These are phyloP conservation scores for Phocoena sinus DNA, from an alignment of 2,113 vertebrate species.

Conservation along the genomic window DNA sequence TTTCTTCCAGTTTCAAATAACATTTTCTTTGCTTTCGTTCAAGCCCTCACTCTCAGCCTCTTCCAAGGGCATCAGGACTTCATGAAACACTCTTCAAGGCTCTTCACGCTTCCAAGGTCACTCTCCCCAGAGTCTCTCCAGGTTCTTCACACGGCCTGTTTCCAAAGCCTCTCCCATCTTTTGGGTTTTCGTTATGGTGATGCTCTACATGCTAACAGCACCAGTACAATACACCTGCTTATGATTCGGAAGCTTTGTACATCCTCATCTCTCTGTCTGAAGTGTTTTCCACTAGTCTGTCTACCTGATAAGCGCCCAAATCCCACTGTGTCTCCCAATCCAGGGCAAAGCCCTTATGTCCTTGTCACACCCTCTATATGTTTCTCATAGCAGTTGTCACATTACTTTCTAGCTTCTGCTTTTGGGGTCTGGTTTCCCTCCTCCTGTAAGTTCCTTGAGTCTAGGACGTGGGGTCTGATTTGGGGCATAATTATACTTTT, in stretches of 20 bases:
- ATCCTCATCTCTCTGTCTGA: neutral
- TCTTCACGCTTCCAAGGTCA: neutral
- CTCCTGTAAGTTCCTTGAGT: neutral
- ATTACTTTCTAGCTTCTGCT: neutral
- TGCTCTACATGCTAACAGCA: neutral
- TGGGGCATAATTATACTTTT: neutral
- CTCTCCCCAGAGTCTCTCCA: neutral
- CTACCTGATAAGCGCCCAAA: neutral
- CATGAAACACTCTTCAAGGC: neutral
- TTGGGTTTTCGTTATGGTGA: neutral
- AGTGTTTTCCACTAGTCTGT: neutral
- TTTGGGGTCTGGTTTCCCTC: neutral
- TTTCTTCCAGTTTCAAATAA: neutral
- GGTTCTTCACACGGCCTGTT: neutral
- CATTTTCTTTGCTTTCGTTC: neutral
- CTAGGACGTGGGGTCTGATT: neutral
- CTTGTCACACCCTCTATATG: neutral
- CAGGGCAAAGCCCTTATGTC: neutral
- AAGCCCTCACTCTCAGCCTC: neutral
- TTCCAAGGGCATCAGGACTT: neutral
- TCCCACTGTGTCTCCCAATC: neutral
- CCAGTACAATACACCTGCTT: neutral
- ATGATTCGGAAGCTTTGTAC: neutral
- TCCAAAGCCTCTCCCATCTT: neutral
- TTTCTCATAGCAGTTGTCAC: neutral